phyloP scores from a whole-genome alignment of 1,140 invertebrate species.

The Bombus turneri region DNA sequence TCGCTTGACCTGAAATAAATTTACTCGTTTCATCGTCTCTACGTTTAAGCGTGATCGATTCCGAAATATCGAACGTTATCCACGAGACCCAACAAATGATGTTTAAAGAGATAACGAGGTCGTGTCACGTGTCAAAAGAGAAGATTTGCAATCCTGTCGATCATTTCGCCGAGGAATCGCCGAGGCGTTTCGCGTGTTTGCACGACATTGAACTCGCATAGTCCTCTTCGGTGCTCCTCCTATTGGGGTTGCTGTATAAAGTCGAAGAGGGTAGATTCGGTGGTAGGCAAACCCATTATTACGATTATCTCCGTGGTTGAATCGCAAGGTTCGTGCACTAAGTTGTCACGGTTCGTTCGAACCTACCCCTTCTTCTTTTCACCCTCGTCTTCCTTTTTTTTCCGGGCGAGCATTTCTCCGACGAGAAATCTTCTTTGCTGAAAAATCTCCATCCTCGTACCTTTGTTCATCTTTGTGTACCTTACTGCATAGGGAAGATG shows the following conservation, averaged over 20 bases:
- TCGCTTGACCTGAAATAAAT: too few relatives aligned
- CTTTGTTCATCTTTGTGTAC: too few relatives aligned
- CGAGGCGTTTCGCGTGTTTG: conserved; percentile 52
- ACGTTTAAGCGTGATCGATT: neutral
- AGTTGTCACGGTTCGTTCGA: conserved; percentile 17
- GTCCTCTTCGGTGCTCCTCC: conserved; percentile 43
- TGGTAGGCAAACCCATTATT: conserved; percentile 72
- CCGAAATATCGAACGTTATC: neutral
- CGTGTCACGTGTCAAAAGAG: conserved; percentile 4
- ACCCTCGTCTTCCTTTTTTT: neutral
- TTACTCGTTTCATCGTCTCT: too few relatives aligned
- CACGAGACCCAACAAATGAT: neutral
- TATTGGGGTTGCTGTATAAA: conserved; percentile 30
- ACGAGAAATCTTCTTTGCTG: neutral
- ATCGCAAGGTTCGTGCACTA: neutral
- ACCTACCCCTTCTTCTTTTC: neutral
- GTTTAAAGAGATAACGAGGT: neutral
- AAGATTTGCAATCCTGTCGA: conserved; percentile 31
- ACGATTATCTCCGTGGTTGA: conserved; percentile 68
- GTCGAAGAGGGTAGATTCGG: conserved; percentile 36
- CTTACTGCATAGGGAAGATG: neutral
- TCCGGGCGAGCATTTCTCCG: neutral
- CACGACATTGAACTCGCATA: conserved; percentile 56
- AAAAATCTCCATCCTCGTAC: neutral
- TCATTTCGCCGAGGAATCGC: conserved; percentile 29